Base-by-base conservation (phyloP, 2,888 invertebrate species). In the Brassicogethes aeneus region DNA sequence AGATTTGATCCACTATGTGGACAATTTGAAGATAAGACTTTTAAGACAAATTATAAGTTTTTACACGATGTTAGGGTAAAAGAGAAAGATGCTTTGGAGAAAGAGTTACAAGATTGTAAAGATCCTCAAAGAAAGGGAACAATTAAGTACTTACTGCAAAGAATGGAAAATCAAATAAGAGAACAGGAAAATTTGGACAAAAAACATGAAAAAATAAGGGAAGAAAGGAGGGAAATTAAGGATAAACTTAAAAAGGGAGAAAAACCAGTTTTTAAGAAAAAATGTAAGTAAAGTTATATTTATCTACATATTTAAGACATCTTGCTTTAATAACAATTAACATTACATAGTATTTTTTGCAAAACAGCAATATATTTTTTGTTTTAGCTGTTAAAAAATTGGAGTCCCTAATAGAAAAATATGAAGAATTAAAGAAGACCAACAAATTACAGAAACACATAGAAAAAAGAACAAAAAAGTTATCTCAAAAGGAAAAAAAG, bases 1-100 rank as follows among this genome's bases (percentile, higher is more conserved):
- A 76, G 94, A 50, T 94, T 92, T 70, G 92, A 93, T 61, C 81
- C 82, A 15, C 71, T 86, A 0, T 88, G 89, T 54, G 93, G 93
- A 2, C 74, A 76, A 35, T 92, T 80, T 64, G 77, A 87, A 60
- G 76, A 82, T 39, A 79, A 79, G 52, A 70, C 74, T 15, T 93
- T 92, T 60, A 77, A 81, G 41, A 73, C 78, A 41, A 78, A 87
- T 55, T 94, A 91, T 57, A 74, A 77, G 45, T 94, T 94, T 63
- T 57, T 93, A 0, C 73, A 74, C 12, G 79, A 86, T 16, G 69
- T 91, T 1, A 79, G 81, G 13, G 68, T 76, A 39, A 78, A 80
- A 44, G 93, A 94, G 62, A 76, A 82, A 7, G 66, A 70, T 43
- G 64, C 73, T 17, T 69, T 88, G 10, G 73, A 77, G 50, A 70